A percentile compares a stretch with the other conserved stretches of the same genome.
Conservation (phyloP, 2,113 vertebrate genomes). For the Rutilus rutilus region DNA sequence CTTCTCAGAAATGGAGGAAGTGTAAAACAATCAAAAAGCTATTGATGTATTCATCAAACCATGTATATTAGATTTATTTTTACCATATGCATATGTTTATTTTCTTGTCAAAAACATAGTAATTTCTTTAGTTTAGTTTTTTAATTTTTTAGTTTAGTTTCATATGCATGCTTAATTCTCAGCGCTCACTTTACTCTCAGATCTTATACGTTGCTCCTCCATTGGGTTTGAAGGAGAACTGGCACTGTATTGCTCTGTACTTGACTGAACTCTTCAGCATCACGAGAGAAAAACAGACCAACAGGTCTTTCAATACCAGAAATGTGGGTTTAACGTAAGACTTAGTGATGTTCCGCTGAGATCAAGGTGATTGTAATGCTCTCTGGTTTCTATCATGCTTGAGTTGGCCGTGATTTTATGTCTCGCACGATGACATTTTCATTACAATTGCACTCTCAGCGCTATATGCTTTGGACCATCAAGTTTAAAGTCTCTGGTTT, state of each 20-base stretch:
- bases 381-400: conserved; percentile 53
- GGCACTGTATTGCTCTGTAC: conserved; percentile 19
- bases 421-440: conserved; percentile 53
- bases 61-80: conserved; percentile 69
- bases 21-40: conserved; percentile 48
- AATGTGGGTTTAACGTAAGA: conserved; percentile 42
- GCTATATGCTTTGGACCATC: conserved; percentile 31
- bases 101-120: conserved; percentile 60
- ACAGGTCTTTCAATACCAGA: conserved; percentile 18
- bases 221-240: not conserved
- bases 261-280: conserved; percentile 4
- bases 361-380: conserved; percentile 41
- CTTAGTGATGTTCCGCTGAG: conserved; percentile 12
- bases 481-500: conserved; percentile 52
- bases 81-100: conserved; percentile 61
- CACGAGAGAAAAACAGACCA: not conserved
- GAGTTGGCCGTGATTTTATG: conserved; percentile 62
- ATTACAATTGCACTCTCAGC: conserved; percentile 66
- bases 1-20: conserved; percentile 59
- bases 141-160: conserved; percentile 31
- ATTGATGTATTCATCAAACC: conserved; percentile 63
- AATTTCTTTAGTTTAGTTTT: conserved; percentile 51
- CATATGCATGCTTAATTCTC: conserved; percentile 51
- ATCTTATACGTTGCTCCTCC: conserved; percentile 19
- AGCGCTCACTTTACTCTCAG: conserved; percentile 15